These are phyloP conservation scores for Leiothrix lutea DNA, from an alignment of 2,113 vertebrate species.

Conservation along the genomic window DNA sequence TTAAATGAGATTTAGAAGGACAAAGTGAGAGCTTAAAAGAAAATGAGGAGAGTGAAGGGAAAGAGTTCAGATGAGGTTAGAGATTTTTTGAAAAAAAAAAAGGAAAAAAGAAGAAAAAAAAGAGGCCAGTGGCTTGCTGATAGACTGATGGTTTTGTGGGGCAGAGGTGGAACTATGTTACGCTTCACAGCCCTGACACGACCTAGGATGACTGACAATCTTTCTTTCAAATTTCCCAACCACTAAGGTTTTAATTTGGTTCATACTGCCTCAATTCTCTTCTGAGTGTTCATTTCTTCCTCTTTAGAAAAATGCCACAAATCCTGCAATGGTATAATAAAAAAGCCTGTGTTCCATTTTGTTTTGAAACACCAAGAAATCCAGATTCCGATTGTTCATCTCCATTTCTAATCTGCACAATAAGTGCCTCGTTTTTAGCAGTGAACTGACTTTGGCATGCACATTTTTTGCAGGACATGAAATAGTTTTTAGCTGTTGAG, in stretches of 20 bases:
- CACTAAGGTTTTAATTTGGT: conserved; percentile 26
- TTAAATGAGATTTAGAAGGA: background rate
- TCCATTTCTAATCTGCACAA: background rate
- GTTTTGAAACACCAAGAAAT: background rate
- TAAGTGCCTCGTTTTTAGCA: background rate
- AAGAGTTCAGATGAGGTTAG: background rate
- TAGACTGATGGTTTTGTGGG: background rate
- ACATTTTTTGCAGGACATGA: background rate
- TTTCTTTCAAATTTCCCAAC: conserved; percentile 15
- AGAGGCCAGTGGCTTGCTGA: background rate
- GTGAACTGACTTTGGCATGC: background rate
- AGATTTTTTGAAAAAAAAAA: background rate
- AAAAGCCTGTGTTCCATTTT: background rate
- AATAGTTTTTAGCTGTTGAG: background rate
- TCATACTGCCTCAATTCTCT: background rate
- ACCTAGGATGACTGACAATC: background rate
- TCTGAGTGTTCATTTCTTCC: background rate
- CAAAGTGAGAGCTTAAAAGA: conserved; percentile 6
- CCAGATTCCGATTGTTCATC: background rate
- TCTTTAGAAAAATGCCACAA: background rate
- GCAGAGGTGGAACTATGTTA: background rate
- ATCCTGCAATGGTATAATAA: background rate
- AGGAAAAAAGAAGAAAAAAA: background rate
- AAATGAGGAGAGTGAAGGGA: background rate
- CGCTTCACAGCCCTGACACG: background rate